These are phyloP conservation scores for Yponomeuta cagnagella DNA, from an alignment of 2,888 invertebrate genomes.

Conservation along the genomic window DNA sequence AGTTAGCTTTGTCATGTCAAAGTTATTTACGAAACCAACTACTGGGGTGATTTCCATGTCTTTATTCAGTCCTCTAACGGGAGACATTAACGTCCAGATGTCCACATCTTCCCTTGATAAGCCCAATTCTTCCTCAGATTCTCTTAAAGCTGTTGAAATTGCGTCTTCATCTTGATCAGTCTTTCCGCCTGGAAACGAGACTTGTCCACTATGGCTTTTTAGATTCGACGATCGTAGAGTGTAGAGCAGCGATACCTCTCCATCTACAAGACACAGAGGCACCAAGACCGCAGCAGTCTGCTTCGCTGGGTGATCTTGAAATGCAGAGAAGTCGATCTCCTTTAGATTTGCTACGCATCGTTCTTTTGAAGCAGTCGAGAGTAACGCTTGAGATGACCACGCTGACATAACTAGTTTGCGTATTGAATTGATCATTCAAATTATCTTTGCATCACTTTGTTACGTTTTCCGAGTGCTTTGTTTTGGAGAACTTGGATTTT, in stretches of 20 bases:
- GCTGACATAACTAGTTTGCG: conserved; percentile 5
- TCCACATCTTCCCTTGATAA: conserved; percentile 76
- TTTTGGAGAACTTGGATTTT: background rate
- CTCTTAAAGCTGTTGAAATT: conserved; percentile 86
- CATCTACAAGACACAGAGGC: conserved; percentile 83
- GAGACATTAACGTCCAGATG: conserved; percentile 78
- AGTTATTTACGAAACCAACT: conserved; percentile 75
- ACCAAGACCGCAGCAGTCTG: conserved; percentile 87
- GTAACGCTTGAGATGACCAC: conserved; percentile 51
- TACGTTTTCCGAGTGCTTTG: conserved; percentile 30
- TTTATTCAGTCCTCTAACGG: conserved; percentile 43
- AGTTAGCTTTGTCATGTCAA: conserved; percentile 66
- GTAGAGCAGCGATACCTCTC: conserved; percentile 85
- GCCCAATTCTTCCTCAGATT: conserved; percentile 92
- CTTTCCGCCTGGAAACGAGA: conserved; percentile 92
- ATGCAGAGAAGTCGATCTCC: conserved; percentile 69
- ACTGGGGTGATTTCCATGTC: conserved; percentile 82
- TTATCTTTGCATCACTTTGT: conserved; percentile 19
- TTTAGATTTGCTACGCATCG: conserved; percentile 76
- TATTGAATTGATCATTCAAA: conserved; percentile 8
- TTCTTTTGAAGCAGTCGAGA: conserved; percentile 71
- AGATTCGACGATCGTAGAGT: conserved; percentile 86
- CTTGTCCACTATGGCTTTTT: conserved; percentile 86
- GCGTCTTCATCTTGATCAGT: conserved; percentile 78
- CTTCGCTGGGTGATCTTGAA: conserved; percentile 32